Conservation (phyloP, 2,113 vertebrate genomes). For the Myocastor coypus region DNA sequence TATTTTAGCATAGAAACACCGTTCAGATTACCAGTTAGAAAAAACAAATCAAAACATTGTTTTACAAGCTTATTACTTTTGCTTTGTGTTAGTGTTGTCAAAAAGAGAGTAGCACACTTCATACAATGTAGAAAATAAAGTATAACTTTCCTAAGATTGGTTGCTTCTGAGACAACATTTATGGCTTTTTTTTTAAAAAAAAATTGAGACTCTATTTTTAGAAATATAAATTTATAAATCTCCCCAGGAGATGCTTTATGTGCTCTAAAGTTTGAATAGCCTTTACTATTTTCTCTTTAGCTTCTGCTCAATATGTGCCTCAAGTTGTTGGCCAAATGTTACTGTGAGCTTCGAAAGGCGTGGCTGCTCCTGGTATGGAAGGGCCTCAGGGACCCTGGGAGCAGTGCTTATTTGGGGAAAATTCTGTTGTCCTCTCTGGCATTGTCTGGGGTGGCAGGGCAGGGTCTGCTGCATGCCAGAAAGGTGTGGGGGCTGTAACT, state of each 20-base stretch:
- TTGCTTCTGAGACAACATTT: conserved; percentile 19
- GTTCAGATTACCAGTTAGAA: neutral
- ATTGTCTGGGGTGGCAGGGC: neutral
- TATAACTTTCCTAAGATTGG: neutral
- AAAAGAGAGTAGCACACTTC: neutral
- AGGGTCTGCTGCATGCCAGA: neutral
- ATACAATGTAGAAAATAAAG: neutral
- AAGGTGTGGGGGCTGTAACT: neutral
- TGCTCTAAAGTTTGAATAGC: neutral
- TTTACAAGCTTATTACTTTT: neutral
- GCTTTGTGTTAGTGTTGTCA: neutral
- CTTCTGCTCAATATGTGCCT: neutral
- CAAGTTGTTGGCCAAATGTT: neutral
- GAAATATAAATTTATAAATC: neutral
- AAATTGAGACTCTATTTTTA: neutral
- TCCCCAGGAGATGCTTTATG: neutral
- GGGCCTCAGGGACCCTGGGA: neutral
- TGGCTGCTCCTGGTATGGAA: neutral
- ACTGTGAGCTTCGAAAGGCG: neutral
- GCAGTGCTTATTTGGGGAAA: neutral
- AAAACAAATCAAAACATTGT: neutral
- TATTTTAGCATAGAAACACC: neutral
- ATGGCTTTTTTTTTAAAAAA: conserved; percentile 44
- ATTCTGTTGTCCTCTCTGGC: neutral
- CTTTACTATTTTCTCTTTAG: conserved; percentile 22